A percentile compares a stretch with the other conserved stretches of the same genome.
These are phyloP conservation scores for Brachyistius frenatus DNA, from an alignment of 2,113 vertebrate genomes.

Conservation along the genomic window DNA sequence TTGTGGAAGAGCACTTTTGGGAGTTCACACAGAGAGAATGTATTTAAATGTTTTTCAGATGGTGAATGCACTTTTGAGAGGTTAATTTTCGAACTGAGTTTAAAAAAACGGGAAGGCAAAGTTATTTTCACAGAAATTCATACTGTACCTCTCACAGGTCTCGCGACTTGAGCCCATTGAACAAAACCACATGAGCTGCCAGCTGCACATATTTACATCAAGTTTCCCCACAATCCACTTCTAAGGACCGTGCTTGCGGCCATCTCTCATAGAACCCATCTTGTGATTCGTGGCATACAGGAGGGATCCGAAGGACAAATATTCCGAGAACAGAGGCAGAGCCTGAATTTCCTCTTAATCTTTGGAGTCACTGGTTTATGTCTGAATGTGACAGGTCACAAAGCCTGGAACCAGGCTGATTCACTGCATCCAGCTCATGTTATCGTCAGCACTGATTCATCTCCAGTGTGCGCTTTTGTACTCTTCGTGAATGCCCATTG, in stretches of 20 bases:
- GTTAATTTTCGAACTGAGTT: constrained; percentile 47
- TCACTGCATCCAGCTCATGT: constrained; percentile 59
- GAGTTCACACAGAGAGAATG: constrained; percentile 27
- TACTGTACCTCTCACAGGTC: constrained; percentile 62
- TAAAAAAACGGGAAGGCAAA: constrained; percentile 24
- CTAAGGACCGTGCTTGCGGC: constrained; percentile 73
- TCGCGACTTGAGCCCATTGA: constrained; percentile 53
- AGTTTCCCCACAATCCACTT: constrained; percentile 75
- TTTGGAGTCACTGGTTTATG: constrained; percentile 65
- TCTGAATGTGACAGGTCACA: constrained; percentile 64
- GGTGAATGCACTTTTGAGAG: constrained; percentile 57
- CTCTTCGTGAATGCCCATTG: constrained; percentile 49
- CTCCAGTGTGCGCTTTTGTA: constrained; percentile 61
- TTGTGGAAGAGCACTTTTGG: constrained; percentile 31
- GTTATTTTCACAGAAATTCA: constrained; percentile 75
- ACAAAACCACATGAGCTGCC: constrained; percentile 81
- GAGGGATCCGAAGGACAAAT: constrained; percentile 65
- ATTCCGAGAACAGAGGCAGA: constrained; percentile 39
- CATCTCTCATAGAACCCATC: constrained; percentile 63
- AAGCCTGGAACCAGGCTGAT: constrained; percentile 47
- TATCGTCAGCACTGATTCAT: constrained; percentile 64
- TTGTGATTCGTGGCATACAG: constrained; percentile 51
- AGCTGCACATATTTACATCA: constrained; percentile 79
- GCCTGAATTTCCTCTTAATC: constrained; percentile 51
- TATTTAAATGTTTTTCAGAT: constrained; percentile 64